Evolutionary conservation across 2,888 invertebrate species (phyloP).

Genomic region (Noctua fimbriata): DNA sequence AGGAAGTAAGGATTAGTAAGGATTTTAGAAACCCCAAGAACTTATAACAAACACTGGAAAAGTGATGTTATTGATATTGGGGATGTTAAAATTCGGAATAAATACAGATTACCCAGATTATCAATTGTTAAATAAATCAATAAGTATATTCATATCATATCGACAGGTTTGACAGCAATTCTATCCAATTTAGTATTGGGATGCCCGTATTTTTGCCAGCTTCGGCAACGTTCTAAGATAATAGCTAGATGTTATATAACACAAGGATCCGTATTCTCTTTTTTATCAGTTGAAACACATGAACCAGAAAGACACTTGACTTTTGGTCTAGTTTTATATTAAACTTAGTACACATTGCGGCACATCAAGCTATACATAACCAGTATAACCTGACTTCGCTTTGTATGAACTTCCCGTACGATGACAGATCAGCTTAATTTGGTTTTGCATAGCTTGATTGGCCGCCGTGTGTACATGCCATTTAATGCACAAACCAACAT

Average conservation of each 20-base stretch:
- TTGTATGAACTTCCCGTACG: no score
- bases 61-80: not conserved
- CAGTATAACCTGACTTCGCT: no score
- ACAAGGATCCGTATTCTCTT: not conserved
- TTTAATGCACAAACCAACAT: not conserved
- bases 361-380: no score
- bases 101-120: not conserved
- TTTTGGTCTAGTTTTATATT: not conserved
- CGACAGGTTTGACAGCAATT: not conserved
- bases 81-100: not conserved
- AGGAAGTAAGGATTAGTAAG: no score
- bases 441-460: no score
- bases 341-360: no score
- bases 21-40: not conserved
- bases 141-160: not conserved
- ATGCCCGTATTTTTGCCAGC: not conserved
- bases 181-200: not conserved
- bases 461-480: no score
- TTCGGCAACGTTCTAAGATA: not conserved
- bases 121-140: not conserved
- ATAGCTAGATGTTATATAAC: constrained; percentile 16
- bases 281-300: constrained; percentile 1
- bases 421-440: no score
- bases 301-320: not conserved
- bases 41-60: not conserved